Percentiles rank a stretch among this genome's conserved stretches.
Evolutionary conservation across 2,113 vertebrate species (phyloP).

Genomic region (Dipodomys stephensi): DNA sequence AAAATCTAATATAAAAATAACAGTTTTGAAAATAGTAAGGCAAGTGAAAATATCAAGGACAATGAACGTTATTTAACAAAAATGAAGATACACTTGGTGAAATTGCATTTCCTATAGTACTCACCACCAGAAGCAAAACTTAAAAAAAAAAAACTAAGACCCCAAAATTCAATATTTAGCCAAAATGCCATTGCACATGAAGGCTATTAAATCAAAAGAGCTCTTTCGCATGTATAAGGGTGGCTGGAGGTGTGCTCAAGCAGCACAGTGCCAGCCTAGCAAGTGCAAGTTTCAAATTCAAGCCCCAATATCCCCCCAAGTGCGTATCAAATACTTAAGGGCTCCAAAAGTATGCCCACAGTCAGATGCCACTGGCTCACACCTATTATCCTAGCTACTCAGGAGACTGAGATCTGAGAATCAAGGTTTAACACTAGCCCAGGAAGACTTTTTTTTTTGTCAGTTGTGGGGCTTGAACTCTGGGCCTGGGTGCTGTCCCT

Average conservation of each 20-base stretch:
- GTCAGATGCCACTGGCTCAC: too few species aligned
- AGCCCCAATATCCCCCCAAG: too few species aligned
- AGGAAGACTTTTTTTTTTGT: too few species aligned
- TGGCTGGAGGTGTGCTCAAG: too few species aligned
- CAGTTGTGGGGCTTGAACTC: too few species aligned
- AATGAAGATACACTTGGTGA: not conserved
- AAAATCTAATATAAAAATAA: not conserved
- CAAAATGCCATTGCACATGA: not conserved
- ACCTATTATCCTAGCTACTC: too few species aligned
- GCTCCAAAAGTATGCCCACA: not conserved
- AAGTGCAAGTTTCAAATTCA: too few species aligned
- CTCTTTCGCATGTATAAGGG: too few species aligned
- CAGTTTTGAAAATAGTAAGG: not conserved
- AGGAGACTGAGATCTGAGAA: too few species aligned
- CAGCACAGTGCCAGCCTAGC: too few species aligned
- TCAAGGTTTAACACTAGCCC: too few species aligned
- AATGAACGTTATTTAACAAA: not conserved
- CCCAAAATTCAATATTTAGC: not conserved
- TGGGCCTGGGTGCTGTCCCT: too few species aligned
- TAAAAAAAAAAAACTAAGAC: not conserved
- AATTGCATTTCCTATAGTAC: not conserved
- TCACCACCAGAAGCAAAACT: not conserved
- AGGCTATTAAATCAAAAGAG: conserved; percentile 9
- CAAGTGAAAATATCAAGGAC: not conserved
- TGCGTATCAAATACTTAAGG: not conserved